These are phyloP conservation scores for Numenius arquata DNA, from an alignment of 2,113 vertebrate species.

Conservation along the genomic window DNA sequence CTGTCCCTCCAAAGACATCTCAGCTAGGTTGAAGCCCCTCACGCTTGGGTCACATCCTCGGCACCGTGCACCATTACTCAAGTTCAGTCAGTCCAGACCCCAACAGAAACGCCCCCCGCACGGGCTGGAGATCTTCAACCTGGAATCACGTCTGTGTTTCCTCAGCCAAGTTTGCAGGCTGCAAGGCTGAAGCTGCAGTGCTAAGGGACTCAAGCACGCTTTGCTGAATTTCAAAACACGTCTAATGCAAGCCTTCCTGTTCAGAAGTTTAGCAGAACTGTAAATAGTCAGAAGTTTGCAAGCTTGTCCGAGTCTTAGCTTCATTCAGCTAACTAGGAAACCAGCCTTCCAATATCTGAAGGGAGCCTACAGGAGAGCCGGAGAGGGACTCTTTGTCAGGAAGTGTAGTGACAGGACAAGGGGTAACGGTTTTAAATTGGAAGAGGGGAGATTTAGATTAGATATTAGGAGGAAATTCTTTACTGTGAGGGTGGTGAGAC, in stretches of 20 bases:
- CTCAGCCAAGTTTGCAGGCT: not conserved
- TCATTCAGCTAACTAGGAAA: not conserved
- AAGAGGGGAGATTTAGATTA: too few relatives aligned
- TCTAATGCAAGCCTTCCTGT: not conserved
- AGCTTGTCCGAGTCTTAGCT: not conserved
- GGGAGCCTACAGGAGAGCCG: too few relatives aligned
- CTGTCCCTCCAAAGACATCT: not conserved
- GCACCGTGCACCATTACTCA: not conserved
- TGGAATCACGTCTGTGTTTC: not conserved
- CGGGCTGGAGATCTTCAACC: not conserved
- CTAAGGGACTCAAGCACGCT: rapidly evolving
- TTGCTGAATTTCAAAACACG: not conserved
- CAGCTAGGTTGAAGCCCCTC: not conserved
- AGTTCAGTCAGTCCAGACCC: not conserved
- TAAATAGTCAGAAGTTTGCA: not conserved
- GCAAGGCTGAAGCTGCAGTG: not conserved
- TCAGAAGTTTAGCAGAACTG: not conserved
- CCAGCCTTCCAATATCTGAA: too few relatives aligned
- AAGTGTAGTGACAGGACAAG: too few relatives aligned
- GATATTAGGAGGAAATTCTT: too few relatives aligned
- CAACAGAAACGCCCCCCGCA: rapidly evolving
- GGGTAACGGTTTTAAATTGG: too few relatives aligned
- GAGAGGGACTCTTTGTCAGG: too few relatives aligned
- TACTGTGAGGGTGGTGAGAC: too few relatives aligned
- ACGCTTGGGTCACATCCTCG: not conserved